A percentile compares a stretch with the other conserved stretches of the same genome.
Evolutionary conservation across 2,113 vertebrate genomes (phyloP).

Genomic region (Herpailurus yagouaroundi): DNA sequence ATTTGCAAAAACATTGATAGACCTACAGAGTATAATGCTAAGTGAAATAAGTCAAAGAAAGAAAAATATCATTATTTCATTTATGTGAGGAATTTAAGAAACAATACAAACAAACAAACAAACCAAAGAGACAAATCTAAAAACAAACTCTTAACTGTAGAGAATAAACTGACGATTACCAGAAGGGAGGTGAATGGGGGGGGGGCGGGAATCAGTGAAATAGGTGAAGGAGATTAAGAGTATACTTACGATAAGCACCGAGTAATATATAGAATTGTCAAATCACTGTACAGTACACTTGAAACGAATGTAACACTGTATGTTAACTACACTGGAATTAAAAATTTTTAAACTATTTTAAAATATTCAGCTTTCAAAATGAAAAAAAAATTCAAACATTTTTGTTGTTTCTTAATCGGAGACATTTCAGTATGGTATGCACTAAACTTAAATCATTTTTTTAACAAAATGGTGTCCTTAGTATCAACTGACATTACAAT

Average conservation of each 20-base stretch:
- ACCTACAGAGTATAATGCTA: background rate
- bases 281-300: background rate
- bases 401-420: background rate
- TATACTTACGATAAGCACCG: background rate
- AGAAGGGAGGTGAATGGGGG: background rate
- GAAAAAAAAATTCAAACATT: background rate
- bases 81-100: background rate
- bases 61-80: background rate
- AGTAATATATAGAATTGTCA: background rate
- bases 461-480: background rate
- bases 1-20: background rate
- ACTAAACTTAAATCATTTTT: background rate
- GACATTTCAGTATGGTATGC: background rate
- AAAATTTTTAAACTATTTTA: background rate
- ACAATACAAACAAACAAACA: background rate
- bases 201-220: background rate
- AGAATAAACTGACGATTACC: background rate
- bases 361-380: background rate
- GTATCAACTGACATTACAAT: background rate
- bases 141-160: background rate
- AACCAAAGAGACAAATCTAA: background rate
- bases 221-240: background rate
- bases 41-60: background rate
- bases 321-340: background rate
- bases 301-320: background rate